Evolutionary conservation across 2,113 vertebrate species (phyloP).

Genomic region (Sterrhoptilus dennistouni): DNA sequence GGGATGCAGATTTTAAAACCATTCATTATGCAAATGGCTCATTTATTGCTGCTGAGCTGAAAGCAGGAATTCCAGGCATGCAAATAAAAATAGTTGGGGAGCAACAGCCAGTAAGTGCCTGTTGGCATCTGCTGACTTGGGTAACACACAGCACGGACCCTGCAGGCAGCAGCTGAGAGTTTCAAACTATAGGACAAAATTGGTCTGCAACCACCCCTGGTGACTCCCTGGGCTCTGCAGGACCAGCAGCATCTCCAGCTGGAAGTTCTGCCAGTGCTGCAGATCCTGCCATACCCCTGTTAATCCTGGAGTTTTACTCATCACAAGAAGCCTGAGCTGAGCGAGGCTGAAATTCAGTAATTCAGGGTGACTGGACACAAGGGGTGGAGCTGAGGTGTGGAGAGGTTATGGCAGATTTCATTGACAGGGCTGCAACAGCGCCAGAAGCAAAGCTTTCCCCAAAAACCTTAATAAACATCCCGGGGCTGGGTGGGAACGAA

Average conservation of each 20-base stretch:
- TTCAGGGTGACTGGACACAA: not conserved
- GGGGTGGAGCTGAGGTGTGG: not conserved
- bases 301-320: not conserved
- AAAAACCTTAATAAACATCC: not conserved
- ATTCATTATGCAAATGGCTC: conserved; percentile 55
- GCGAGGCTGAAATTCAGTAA: not conserved
- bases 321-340: not conserved
- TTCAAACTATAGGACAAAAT: not conserved
- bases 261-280: not conserved
- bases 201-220: not conserved
- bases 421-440: rapidly evolving
- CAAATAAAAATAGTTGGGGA: conserved; percentile 20
- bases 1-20: conserved; percentile 6
- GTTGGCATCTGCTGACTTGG: conserved; percentile 7
- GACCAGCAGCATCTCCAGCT: not conserved
- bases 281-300: not conserved
- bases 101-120: not conserved
- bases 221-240: not conserved
- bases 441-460: not conserved
- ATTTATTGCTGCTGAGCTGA: conserved; percentile 36
- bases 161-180: not conserved
- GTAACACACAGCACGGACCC: not conserved
- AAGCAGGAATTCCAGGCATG: conserved; percentile 52
- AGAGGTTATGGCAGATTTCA: not conserved
- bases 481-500: not conserved